phyloP scores from a whole-genome alignment of 2,797 vertebrate species.

The Trematomus bernacchii region DNA sequence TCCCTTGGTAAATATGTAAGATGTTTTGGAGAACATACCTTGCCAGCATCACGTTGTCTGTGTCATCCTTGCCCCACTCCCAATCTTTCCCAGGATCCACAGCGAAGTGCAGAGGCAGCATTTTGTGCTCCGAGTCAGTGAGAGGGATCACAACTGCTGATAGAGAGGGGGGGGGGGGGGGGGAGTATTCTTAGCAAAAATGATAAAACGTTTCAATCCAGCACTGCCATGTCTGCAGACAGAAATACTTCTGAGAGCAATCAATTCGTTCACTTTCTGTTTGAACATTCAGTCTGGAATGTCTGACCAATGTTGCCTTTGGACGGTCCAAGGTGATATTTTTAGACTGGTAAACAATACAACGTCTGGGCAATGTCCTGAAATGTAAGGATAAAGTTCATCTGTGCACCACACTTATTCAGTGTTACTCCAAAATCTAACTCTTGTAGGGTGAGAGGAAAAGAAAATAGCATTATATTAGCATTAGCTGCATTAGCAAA shows the following conservation, averaged over 20 bases:
- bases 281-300: constrained; percentile 14
- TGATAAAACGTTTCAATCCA: not conserved
- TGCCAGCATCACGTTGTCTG: constrained; percentile 92
- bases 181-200: constrained; percentile 19
- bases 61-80: constrained; percentile 96
- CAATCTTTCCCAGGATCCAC: constrained; percentile 96
- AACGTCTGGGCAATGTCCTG: constrained; percentile 7
- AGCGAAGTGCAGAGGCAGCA: constrained; percentile 96
- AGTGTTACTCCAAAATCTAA: not conserved
- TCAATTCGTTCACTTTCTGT: constrained; percentile 29
- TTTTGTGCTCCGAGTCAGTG: constrained; percentile 95
- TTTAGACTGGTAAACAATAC: constrained; percentile 17
- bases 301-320: constrained; percentile 19
- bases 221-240: constrained; percentile 13
- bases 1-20: not conserved
- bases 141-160: constrained; percentile 95
- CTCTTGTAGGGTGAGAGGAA: not conserved
- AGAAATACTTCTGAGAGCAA: constrained; percentile 24
- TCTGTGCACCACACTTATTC: not conserved
- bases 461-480: not conserved
- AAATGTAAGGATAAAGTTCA: not conserved
- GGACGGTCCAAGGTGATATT: constrained; percentile 4
- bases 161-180: not conserved
- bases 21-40: constrained; percentile 80
- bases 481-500: no score